Evolutionary conservation across 2,888 invertebrate genomes (phyloP).

Genomic region (Luperina nickerlii): DNA sequence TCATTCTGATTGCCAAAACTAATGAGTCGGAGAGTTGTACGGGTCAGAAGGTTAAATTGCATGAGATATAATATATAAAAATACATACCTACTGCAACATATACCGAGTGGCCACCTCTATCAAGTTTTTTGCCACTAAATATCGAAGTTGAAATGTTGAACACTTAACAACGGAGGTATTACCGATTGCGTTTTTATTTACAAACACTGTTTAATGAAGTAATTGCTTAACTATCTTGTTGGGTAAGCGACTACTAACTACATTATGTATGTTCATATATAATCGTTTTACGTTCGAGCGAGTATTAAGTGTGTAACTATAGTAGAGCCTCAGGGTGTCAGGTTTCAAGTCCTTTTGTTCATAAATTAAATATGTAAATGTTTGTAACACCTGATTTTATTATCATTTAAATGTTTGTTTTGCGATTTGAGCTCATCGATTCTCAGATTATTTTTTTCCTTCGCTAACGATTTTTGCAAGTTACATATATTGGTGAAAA

Average conservation of each 20-base stretch:
- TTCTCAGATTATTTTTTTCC: conserved; percentile 1
- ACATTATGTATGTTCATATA: conserved; percentile 28
- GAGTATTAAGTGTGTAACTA: conserved; percentile 58
- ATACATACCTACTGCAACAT: not conserved
- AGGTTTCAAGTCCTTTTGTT: conserved; percentile 56
- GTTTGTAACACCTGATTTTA: conserved; percentile 44
- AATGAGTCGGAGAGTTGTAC: not conserved
- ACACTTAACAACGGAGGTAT: conserved; percentile 33
- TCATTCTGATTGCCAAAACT: not conserved
- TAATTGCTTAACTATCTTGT: conserved; percentile 63
- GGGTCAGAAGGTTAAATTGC: not conserved
- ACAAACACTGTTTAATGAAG: conserved; percentile 66
- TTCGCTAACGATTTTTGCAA: not conserved
- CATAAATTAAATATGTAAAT: conserved; percentile 54
- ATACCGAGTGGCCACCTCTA: not conserved
- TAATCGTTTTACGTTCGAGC: conserved; percentile 57
- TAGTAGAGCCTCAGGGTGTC: conserved; percentile 56
- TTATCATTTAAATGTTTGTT: conserved; percentile 50
- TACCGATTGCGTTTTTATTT: conserved; percentile 64
- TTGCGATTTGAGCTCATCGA: conserved; percentile 17
- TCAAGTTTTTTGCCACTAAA: conserved; percentile 32
- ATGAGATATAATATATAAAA: not conserved
- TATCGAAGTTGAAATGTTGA: conserved; percentile 39
- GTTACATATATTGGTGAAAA: not conserved
- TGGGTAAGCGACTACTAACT: conserved; percentile 58